Base-by-base conservation (phyloP, 2,113 vertebrate species). In the Oxyruncus cristatus region DNA sequence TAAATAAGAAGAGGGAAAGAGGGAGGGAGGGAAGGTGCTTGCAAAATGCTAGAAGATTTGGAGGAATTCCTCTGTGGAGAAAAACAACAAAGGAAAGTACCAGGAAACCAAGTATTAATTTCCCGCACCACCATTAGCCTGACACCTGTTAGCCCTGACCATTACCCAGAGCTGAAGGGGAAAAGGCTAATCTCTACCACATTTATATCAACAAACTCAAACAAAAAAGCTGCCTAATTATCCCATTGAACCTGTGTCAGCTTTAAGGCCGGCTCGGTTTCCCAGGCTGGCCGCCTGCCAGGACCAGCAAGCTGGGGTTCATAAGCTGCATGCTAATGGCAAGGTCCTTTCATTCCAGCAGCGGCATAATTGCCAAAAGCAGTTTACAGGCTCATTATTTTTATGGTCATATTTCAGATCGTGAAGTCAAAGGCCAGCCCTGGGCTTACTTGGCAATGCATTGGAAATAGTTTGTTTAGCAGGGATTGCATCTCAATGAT, bases 181-280 rank as follows among this genome's bases (percentile, higher is more conserved):
- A 96, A 98, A 98, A 98, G 98, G 98, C 98, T 99, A 99, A 99
- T 98, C 98, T 97, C 93, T 95, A 98, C 98, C 99, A 99, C 99
- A 99, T 99, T 99, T 99, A 98, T 98, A 99, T 99, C 99, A 99
- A 99, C 99, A 99, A 98, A 98, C 98, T 97, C 88, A 88, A 98
- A 98, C 99, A 98, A 99, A 99, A 98, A 99, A 98, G 98, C 98
- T 98, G 98, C 98, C 99, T 99, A 99, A 99, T 99, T 99, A 99
- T 99, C 98, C 99, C 98, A 97, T 97, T 97, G 98, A 98, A 98
- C 97, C 98, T 96, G 91, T 96, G 98, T 98, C 98, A 98, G 97
- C 97, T 96, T 92, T 97, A 97, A 94, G 96, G 97, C 85, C 77
- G 23, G 98, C 91, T 98, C 93, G 19, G 98, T 98, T 99, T 98